A percentile compares a stretch with the other conserved stretches of the same genome.
Conservation (phyloP, 2,113 vertebrate species). For the Zootoca vivipara region DNA sequence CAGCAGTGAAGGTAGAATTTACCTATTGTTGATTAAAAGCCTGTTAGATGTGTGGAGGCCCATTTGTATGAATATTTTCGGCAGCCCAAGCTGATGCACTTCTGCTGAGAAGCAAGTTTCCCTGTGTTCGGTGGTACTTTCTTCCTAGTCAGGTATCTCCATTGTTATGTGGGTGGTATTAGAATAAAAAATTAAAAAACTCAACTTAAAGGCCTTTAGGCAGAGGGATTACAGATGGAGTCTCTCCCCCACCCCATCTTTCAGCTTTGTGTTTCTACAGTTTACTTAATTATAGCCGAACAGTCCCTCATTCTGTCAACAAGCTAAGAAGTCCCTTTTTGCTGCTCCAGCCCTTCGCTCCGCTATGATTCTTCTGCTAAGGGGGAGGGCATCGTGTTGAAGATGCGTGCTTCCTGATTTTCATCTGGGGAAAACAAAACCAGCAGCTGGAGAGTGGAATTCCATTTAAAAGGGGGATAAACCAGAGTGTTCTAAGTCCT, state of each 20-base stretch:
- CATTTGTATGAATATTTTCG: too few species aligned
- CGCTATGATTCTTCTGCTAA: conserved; percentile 60
- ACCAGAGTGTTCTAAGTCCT: conserved; percentile 64
- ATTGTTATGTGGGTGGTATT: neutral
- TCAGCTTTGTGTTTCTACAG: conserved; percentile 26
- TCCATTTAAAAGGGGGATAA: conserved; percentile 27
- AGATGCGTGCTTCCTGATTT: conserved; percentile 80
- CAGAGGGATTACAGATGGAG: neutral
- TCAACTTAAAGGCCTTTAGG: conserved; percentile 9
- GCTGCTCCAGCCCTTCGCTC: conserved; percentile 31
- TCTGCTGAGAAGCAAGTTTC: neutral
- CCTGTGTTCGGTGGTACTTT: neutral
- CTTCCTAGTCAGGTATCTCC: neutral
- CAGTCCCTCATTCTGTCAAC: conserved; percentile 62
- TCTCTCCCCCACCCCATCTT: neutral
- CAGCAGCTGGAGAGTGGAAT: conserved; percentile 71
- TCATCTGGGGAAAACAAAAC: conserved; percentile 79
- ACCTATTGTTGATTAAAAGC: too few species aligned
- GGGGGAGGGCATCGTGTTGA: conserved; percentile 50
- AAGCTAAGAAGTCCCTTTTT: conserved; percentile 57
- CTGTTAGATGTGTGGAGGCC: too few species aligned
- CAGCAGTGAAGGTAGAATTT: too few species aligned
- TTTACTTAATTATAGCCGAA: conserved; percentile 49
- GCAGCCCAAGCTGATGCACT: too few species aligned
- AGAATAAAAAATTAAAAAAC: neutral